Evolutionary conservation across 2,888 invertebrate genomes (phyloP).

Genomic region (Amblyjoppa proteus): DNA sequence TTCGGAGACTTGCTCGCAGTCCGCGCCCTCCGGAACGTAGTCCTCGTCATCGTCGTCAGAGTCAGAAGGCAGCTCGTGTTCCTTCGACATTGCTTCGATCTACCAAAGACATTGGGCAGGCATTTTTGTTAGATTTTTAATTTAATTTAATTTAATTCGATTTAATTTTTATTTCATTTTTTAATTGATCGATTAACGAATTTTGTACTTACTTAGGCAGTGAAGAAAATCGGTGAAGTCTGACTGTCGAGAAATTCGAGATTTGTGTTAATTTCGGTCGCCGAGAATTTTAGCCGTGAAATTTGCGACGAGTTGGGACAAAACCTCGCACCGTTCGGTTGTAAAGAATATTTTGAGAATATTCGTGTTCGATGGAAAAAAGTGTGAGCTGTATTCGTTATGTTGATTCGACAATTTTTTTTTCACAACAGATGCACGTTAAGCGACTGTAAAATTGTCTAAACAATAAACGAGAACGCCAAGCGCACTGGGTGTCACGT

Average conservation of each 20-base stretch:
- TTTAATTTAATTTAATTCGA: background rate
- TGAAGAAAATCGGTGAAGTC: background rate
- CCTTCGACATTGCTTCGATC: slow-evolving; percentile 79
- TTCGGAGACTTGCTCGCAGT: slow-evolving; percentile 88
- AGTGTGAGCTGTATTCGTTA: background rate
- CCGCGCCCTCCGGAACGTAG: slow-evolving; percentile 89
- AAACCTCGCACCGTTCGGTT: background rate
- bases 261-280: background rate
- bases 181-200: background rate
- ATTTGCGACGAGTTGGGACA: background rate
- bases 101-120: background rate
- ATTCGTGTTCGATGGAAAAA: background rate
- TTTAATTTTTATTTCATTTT: background rate
- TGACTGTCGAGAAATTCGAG: background rate
- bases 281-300: background rate
- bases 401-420: background rate
- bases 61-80: slow-evolving; percentile 87
- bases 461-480: slow-evolving; percentile 23
- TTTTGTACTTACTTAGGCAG: background rate
- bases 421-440: background rate
- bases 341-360: background rate
- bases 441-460: slow-evolving; percentile 9
- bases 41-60: slow-evolving; percentile 93
- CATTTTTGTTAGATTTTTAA: background rate
- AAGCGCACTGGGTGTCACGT: slow-evolving; percentile 5